These are phyloP conservation scores for Hemicrepidius hirtus DNA, from an alignment of 2,888 invertebrate genomes.

Conservation along the genomic window DNA sequence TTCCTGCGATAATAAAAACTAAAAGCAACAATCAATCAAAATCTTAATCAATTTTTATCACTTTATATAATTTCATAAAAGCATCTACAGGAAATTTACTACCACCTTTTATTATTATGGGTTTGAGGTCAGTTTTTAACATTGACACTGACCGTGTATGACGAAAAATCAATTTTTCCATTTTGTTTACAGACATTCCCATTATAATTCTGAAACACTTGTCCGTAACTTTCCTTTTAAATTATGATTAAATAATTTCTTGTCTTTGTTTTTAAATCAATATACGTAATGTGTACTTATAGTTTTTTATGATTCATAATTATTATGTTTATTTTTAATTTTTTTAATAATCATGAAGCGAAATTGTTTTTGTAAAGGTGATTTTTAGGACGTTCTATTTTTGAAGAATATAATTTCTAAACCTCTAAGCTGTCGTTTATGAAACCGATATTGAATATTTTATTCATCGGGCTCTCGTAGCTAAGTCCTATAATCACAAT, in stretches of 20 bases:
- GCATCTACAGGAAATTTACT: neutral
- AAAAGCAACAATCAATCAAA: too few species aligned
- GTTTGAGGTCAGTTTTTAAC: slow-evolving; percentile 19
- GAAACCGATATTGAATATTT: slow-evolving; percentile 27
- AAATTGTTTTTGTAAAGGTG: too few species aligned
- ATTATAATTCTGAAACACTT: neutral
- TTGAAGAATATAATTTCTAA: neutral
- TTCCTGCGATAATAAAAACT: neutral
- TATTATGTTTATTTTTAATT: neutral
- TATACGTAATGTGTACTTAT: too few species aligned
- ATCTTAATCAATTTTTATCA: neutral
- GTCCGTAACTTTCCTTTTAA: neutral
- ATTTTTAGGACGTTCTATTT: neutral
- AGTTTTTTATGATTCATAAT: too few species aligned
- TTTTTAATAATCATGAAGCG: too few species aligned
- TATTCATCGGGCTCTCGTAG: slow-evolving; percentile 24
- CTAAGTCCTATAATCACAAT: slow-evolving; percentile 6
- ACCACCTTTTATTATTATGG: neutral
- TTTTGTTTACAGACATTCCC: neutral
- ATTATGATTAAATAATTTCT: neutral
- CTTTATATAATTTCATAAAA: neutral
- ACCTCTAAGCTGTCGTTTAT: neutral
- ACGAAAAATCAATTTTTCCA: slow-evolving; percentile 27
- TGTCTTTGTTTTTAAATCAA: too few species aligned
- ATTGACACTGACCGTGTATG: slow-evolving; percentile 30